phyloP scores from a whole-genome alignment of 2,888 invertebrate species.

The Tenthredo scrophulariae region DNA sequence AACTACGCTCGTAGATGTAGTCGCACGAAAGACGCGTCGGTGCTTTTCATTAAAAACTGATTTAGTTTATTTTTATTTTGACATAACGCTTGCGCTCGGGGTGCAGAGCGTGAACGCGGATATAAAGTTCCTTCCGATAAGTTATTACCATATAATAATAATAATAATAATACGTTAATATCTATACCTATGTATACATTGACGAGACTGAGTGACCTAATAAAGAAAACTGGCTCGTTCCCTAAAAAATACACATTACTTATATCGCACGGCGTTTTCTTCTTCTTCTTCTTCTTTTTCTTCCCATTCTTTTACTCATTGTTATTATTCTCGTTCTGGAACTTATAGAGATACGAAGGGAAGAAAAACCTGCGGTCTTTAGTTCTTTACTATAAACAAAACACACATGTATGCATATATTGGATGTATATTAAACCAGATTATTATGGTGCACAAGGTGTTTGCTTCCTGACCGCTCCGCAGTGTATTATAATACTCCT shows the following conservation, averaged over 20 bases:
- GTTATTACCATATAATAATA: not conserved
- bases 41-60: conserved; percentile 28
- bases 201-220: conserved; percentile 46
- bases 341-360: not conserved
- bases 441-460: conserved; percentile 45
- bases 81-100: not conserved
- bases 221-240: conserved; percentile 14
- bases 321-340: not conserved
- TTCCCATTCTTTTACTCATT: not conserved
- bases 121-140: conserved; percentile 27
- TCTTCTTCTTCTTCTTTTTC: not conserved
- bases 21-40: conserved; percentile 52
- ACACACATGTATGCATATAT: not conserved
- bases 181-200: conserved; percentile 21
- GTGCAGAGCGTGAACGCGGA: not conserved
- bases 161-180: not conserved
- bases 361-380: not conserved
- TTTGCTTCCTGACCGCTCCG: conserved; percentile 51
- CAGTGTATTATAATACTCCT: conserved; percentile 53
- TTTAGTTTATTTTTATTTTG: conserved; percentile 40
- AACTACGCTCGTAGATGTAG: conserved; percentile 66
- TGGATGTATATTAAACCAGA: conserved; percentile 31
- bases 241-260: conserved; percentile 8
- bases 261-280: not conserved
- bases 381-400: conserved; percentile 9